Conservation (phyloP, 2,888 invertebrate species). For the Osedax fenrisi region DNA sequence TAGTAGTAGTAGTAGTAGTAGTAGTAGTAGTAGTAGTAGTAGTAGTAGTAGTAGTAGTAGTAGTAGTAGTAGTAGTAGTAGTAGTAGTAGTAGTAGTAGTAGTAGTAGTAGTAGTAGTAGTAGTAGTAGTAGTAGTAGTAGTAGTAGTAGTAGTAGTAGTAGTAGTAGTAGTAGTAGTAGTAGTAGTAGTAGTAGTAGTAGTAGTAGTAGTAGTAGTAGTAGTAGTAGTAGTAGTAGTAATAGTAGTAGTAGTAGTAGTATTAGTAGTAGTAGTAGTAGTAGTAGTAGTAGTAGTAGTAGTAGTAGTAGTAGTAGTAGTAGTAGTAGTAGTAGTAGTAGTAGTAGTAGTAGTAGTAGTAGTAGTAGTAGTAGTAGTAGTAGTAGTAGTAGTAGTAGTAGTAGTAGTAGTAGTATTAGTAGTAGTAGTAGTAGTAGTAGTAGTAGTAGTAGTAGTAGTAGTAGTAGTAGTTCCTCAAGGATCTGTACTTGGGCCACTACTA, state of each 20-base stretch:
- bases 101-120: constrained; percentile 1
- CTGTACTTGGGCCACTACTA: no score
- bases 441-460: not conserved
- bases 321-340: not conserved
- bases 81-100: constrained; percentile 5
- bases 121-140: constrained; percentile 1
- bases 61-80: not conserved
- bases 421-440: not conserved
- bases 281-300: constrained; percentile 1
- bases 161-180: constrained; percentile 1
- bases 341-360: constrained; percentile 1
- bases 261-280: no score
- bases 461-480: not conserved
- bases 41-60: not conserved
- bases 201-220: not conserved
- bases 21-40: constrained; percentile 3
- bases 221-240: constrained; percentile 3
- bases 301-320: not conserved
- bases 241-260: no score
- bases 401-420: no score
- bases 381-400: not conserved
- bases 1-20: not conserved
- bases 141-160: not conserved
- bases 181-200: not conserved
- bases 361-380: not conserved